Conservation (phyloP, 2,888 invertebrate species). For the Troilus luridus region DNA sequence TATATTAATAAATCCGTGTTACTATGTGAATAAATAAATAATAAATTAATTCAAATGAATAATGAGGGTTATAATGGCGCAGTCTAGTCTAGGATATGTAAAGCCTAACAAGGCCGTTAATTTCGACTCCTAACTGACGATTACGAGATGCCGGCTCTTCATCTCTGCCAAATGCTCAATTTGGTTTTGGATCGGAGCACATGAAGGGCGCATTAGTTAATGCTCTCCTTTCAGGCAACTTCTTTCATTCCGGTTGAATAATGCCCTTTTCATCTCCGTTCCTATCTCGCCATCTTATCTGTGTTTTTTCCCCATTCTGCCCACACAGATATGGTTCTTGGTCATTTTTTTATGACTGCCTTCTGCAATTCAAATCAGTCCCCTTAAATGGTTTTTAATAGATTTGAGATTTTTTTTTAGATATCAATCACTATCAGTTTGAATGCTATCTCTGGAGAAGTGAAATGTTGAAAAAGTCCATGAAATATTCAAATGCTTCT, state of each 20-base stretch:
- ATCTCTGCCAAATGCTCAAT: constrained; percentile 13
- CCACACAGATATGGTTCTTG: neutral
- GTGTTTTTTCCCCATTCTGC: neutral
- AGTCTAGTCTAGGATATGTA: neutral
- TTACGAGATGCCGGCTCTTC: neutral
- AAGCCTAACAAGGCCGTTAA: neutral
- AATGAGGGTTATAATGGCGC: neutral
- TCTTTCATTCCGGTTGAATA: neutral
- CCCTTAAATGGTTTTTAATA: neutral
- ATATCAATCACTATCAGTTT: neutral
- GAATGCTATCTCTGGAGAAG: neutral
- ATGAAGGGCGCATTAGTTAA: constrained; percentile 5
- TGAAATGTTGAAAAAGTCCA: neutral
- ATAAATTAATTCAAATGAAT: neutral
- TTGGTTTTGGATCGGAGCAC: neutral
- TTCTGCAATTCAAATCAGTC: neutral
- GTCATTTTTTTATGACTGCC: neutral
- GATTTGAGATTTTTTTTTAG: neutral
- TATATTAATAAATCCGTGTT: neutral
- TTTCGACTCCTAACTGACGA: neutral
- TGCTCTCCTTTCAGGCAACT: neutral
- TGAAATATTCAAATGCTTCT: neutral
- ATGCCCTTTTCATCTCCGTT: constrained; percentile 8
- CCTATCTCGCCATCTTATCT: neutral
- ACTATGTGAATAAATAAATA: neutral